Percentiles rank a stretch among this genome's conserved stretches.
These are phyloP conservation scores for Patiria pectinifera DNA, from an alignment of 53 echinoderm and acorn worm genomes.

Conservation along the genomic window DNA sequence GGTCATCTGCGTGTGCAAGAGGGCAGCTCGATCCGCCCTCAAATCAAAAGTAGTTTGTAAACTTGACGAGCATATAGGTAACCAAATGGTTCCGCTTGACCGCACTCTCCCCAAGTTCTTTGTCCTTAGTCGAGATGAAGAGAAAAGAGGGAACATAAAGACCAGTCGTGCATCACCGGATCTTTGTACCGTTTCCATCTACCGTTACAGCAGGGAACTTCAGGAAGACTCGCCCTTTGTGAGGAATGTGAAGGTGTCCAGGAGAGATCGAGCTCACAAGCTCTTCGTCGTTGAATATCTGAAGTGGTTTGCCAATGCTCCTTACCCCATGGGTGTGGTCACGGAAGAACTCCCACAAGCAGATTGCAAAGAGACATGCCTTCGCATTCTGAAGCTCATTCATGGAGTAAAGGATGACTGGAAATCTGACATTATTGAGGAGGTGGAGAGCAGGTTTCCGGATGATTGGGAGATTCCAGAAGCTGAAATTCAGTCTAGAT, in stretches of 20 bases:
- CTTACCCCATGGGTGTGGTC: slow-evolving; percentile 79
- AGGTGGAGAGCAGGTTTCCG: slow-evolving; percentile 59
- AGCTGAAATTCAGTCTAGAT: slow-evolving; percentile 47
- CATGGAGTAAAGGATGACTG: slow-evolving; percentile 75
- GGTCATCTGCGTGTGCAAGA: slow-evolving; percentile 43
- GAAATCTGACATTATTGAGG: slow-evolving; percentile 48
- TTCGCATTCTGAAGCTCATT: slow-evolving; percentile 73
- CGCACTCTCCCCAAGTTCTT: slow-evolving; percentile 76
- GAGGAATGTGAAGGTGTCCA: slow-evolving; percentile 61
- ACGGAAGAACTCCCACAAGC: slow-evolving; percentile 75
- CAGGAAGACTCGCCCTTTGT: slow-evolving; percentile 28
- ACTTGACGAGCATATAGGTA: slow-evolving; percentile 68
- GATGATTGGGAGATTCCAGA: slow-evolving; percentile 74
- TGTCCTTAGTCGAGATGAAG: slow-evolving; percentile 24
- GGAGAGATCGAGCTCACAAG: slow-evolving; percentile 71
- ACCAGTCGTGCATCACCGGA: neutral
- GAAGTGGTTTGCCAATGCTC: slow-evolving; percentile 71
- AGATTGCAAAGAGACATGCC: slow-evolving; percentile 51
- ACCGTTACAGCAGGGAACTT: neutral
- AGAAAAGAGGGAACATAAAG: slow-evolving; percentile 3
- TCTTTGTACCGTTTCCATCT: neutral
- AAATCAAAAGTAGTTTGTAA: slow-evolving; percentile 68
- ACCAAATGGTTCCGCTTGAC: slow-evolving; percentile 81
- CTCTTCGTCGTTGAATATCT: slow-evolving; percentile 80
- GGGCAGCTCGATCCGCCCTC: slow-evolving; percentile 31